Percentiles rank a stretch among this genome's conserved stretches.
phyloP scores from a whole-genome alignment of 1,140 invertebrate genomes.

The Armadillidium nasatum region DNA sequence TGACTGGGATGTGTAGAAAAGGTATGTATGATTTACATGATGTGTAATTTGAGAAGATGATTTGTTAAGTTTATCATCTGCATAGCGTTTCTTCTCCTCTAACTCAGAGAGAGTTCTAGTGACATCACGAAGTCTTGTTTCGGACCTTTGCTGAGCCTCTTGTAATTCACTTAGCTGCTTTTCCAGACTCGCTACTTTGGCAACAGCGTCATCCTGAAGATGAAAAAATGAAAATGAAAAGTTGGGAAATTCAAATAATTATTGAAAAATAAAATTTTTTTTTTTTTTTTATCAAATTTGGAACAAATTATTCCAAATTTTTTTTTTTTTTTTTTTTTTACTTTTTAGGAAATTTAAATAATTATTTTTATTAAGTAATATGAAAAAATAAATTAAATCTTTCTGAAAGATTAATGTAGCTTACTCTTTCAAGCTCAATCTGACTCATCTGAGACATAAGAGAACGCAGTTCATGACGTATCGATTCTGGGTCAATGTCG shows the following conservation, averaged over 20 bases:
- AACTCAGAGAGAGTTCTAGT: constrained; percentile 39
- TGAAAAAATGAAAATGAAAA: neutral
- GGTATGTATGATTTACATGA: constrained; percentile 21
- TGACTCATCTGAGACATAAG: constrained; percentile 43
- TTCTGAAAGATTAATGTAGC: neutral
- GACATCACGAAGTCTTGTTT: constrained; percentile 37
- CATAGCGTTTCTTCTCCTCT: constrained; percentile 43
- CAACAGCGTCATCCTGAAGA: constrained; percentile 39
- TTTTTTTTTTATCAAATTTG: too few species aligned
- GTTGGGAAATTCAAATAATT: too few species aligned
- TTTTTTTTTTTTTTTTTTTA: too few species aligned
- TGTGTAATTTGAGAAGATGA: constrained; percentile 34
- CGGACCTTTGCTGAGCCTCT: constrained; percentile 40
- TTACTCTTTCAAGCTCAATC: constrained; percentile 42
- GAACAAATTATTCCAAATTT: too few species aligned
- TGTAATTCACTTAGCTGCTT: constrained; percentile 36
- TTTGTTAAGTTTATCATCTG: constrained; percentile 43
- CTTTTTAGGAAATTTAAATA: too few species aligned
- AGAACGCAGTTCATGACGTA: constrained; percentile 38
- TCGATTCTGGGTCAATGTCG: constrained; percentile 40
- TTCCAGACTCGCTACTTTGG: constrained; percentile 36
- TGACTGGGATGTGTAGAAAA: too few species aligned
- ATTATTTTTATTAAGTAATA: too few species aligned
- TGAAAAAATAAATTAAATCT: too few species aligned
- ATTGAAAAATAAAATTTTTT: too few species aligned